Conservation (phyloP, 2,888 invertebrate genomes). For the Lepidonotus clava region DNA sequence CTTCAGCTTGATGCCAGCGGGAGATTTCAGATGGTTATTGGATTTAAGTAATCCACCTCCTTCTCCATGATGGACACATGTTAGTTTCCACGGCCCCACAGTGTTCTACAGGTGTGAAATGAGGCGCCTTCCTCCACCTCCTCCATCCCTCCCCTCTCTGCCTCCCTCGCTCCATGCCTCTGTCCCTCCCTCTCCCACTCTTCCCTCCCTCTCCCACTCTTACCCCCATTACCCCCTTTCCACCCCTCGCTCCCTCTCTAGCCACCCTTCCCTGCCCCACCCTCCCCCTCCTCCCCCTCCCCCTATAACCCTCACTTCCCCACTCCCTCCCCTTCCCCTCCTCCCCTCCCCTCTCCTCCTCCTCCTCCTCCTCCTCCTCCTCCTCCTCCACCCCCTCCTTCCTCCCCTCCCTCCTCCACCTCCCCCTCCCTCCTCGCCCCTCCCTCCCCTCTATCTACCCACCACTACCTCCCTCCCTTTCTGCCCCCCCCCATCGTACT, state of each 20-base stretch:
- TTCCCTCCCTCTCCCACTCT: too few species aligned
- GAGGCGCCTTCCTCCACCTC: too few species aligned
- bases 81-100: too few species aligned
- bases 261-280: not conserved
- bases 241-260: not conserved
- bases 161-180: too few species aligned
- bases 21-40: too few species aligned
- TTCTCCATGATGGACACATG: too few species aligned
- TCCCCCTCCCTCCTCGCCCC: not conserved
- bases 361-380: not conserved
- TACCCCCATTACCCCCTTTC: too few species aligned
- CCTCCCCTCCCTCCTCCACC: not conserved
- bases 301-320: not conserved
- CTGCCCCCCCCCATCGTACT: not conserved
- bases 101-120: too few species aligned
- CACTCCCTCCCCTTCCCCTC: not conserved
- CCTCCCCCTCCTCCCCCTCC: not conserved
- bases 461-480: not conserved
- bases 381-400: not conserved
- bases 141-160: too few species aligned
- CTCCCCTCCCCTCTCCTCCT: not conserved
- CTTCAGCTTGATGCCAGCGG: too few species aligned
- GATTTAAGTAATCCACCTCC: too few species aligned
- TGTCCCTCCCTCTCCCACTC: too few species aligned
- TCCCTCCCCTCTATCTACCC: not conserved